phyloP scores from a whole-genome alignment of 2,113 vertebrate species.

The Tragulus kanchil region DNA sequence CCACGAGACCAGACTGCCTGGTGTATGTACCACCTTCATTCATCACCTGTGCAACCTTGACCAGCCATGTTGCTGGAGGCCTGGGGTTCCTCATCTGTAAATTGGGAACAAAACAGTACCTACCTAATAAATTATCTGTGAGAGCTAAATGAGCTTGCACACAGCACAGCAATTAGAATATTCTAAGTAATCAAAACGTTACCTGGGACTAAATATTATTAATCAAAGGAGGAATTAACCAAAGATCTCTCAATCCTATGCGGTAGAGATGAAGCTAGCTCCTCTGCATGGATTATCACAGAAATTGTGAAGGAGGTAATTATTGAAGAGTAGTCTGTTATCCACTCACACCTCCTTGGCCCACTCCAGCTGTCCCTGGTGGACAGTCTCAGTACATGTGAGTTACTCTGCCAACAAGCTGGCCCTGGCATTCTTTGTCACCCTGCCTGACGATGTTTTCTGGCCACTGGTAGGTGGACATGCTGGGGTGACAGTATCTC shows the following conservation, averaged over 20 bases:
- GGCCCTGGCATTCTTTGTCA: not conserved
- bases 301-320: not conserved
- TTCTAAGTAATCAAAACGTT: not conserved
- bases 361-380: not conserved
- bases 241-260: not conserved
- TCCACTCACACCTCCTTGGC: not conserved
- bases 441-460: not conserved
- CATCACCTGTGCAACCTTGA: not conserved
- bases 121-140: not conserved
- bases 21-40: not conserved
- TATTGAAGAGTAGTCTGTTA: not conserved
- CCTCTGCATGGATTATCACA: not conserved
- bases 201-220: not conserved
- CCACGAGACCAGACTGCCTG: not conserved
- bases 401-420: not conserved
- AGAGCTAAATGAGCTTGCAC: not conserved
- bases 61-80: not conserved
- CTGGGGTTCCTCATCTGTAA: not conserved
- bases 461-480: rapidly evolving
- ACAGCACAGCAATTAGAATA: too few relatives aligned
- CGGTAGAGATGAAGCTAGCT: not conserved
- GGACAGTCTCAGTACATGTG: rapidly evolving
- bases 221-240: not conserved
- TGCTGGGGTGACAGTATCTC: too few relatives aligned
- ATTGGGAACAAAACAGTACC: not conserved